phyloP scores from a whole-genome alignment of 2,888 invertebrate species.

The Fissipunctia ypsillon region DNA sequence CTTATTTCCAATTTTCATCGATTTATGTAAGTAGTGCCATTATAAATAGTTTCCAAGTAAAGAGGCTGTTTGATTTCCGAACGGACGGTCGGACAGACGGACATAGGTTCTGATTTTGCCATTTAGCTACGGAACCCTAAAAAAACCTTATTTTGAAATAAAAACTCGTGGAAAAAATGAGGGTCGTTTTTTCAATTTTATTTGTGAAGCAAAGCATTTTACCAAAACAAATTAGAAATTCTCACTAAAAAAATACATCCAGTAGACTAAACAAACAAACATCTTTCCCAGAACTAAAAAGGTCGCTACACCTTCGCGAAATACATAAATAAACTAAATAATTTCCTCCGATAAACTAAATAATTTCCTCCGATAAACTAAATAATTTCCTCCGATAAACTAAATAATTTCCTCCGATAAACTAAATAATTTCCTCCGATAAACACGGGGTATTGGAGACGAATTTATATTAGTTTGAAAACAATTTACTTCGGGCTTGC shows the following conservation, averaged over 20 bases:
- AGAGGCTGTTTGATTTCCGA: neutral
- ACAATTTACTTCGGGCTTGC: constrained; percentile 76
- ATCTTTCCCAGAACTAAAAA: constrained; percentile 35
- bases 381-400: constrained; percentile 69
- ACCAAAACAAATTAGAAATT: constrained; percentile 8
- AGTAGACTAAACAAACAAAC: constrained; percentile 33
- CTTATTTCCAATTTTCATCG: neutral
- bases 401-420: constrained; percentile 67
- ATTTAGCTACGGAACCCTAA: neutral
- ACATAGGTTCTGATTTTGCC: neutral
- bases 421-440: constrained; percentile 67
- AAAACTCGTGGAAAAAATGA: neutral
- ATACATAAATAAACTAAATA: constrained; percentile 66
- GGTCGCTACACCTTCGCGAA: constrained; percentile 43
- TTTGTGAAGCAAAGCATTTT: neutral
- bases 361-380: too few relatives aligned
- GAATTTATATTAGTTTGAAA: constrained; percentile 77
- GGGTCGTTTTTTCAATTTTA: neutral
- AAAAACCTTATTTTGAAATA: neutral
- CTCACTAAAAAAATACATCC: neutral
- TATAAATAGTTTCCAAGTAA: neutral
- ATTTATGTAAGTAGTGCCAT: neutral
- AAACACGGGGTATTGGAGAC: constrained; percentile 69
- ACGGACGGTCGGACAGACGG: neutral
- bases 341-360: constrained; percentile 68